A percentile compares a stretch with the other conserved stretches of the same genome.
Conservation (phyloP, 1,140 invertebrate species). For the Zelostemma sp. region DNA sequence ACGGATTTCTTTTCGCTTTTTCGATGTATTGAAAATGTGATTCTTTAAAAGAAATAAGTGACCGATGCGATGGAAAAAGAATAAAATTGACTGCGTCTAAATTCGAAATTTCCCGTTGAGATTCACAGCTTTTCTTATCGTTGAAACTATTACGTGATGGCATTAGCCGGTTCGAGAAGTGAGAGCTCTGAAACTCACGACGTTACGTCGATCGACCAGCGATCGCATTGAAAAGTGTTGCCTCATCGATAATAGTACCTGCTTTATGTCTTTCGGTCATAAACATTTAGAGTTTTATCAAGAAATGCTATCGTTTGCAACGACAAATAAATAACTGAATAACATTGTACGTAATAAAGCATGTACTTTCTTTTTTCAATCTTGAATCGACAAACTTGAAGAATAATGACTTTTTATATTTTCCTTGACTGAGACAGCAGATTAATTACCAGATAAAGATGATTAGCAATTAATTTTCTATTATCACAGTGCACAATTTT, state of each 20-base stretch:
- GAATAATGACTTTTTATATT: no score
- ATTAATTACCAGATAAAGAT: no score
- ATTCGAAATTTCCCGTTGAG: constrained; percentile 1
- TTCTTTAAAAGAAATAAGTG: no score
- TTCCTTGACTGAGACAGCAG: no score
- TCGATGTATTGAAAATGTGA: no score
- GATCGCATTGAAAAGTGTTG: constrained; percentile 38
- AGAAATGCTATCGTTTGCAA: no score
- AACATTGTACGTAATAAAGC: not conserved
- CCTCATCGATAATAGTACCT: constrained; percentile 23
- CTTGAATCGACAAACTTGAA: no score
- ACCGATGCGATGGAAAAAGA: not conserved
- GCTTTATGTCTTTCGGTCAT: constrained; percentile 13
- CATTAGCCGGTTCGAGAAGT: constrained; percentile 29
- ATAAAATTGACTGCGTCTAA: no score
- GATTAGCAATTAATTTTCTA: no score
- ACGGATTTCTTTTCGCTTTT: no score
- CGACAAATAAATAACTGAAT: no score
- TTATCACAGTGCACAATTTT: no score
- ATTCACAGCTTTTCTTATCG: not conserved
- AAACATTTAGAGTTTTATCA: not conserved
- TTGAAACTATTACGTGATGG: constrained; percentile 30
- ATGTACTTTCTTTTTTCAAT: not conserved
- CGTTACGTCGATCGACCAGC: constrained; percentile 37
- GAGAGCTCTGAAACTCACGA: constrained; percentile 36